Percentiles rank a stretch among this genome's conserved stretches.
Conservation (phyloP, 35 echinoderm and acorn worm genomes). For the Ophiothrix spiculata region DNA sequence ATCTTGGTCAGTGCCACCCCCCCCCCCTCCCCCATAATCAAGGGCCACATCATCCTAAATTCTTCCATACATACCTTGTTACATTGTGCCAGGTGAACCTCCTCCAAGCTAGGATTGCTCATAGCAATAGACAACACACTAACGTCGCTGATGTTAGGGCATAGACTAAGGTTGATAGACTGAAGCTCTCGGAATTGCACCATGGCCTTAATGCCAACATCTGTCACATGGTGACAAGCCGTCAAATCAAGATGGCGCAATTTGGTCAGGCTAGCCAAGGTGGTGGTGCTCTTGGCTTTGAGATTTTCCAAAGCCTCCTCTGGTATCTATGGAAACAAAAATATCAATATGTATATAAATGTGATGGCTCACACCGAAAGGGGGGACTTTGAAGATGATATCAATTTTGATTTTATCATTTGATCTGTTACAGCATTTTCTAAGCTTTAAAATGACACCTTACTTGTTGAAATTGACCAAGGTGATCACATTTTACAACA, state of each 20-base stretch:
- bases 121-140: slow-evolving; percentile 49
- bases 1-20: slow-evolving; percentile 41
- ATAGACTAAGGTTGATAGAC: slow-evolving; percentile 63
- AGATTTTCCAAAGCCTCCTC: slow-evolving; percentile 53
- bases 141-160: slow-evolving; percentile 69
- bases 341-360: no score
- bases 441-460: no score
- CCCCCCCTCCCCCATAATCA: no score
- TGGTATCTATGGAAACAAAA: no score
- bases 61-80: slow-evolving; percentile 35
- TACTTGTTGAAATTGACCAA: no score
- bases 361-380: no score
- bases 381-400: no score
- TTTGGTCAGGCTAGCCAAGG: slow-evolving; percentile 39
- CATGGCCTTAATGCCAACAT: slow-evolving; percentile 45
- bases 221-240: slow-evolving; percentile 74
- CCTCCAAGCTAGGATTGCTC: slow-evolving; percentile 41
- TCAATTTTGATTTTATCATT: no score
- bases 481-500: no score
- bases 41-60: no score
- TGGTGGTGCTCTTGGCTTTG: slow-evolving; percentile 25
- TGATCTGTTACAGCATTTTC: no score
- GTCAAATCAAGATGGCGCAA: slow-evolving; percentile 58
- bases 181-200: slow-evolving; percentile 46
- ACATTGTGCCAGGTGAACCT: slow-evolving; percentile 61